Evolutionary conservation across 2,113 vertebrate species (phyloP).

Genomic region (Petromus typicus): DNA sequence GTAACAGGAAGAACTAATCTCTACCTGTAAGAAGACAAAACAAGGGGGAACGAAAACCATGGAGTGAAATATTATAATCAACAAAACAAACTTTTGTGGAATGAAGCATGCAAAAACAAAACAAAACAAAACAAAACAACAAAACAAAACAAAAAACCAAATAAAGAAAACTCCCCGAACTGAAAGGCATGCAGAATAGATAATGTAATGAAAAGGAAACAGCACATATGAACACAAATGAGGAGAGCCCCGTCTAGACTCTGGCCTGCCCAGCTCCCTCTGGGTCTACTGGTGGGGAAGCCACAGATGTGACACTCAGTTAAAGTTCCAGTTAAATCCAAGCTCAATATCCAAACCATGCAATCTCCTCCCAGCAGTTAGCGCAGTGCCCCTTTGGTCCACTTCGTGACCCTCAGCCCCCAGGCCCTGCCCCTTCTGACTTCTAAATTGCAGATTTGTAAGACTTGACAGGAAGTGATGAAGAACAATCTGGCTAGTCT

Average conservation of each 20-base stretch:
- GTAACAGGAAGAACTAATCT: constrained; percentile 82
- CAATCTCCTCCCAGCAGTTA: constrained; percentile 82
- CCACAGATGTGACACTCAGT: constrained; percentile 98
- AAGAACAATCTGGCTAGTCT: constrained; percentile 55
- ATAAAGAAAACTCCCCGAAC: constrained; percentile 74
- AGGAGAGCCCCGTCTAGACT: constrained; percentile 81
- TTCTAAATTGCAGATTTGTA: constrained; percentile 26
- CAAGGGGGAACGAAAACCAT: constrained; percentile 78
- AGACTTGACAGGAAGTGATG: constrained; percentile 56
- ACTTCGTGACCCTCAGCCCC: background rate
- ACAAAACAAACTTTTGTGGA: constrained; percentile 83
- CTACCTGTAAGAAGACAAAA: constrained; percentile 85
- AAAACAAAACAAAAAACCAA: constrained; percentile 82
- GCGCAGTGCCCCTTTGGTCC: constrained; percentile 38
- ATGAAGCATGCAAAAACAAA: constrained; percentile 84
- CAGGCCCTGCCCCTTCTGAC: background rate
- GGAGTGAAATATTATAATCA: constrained; percentile 76
- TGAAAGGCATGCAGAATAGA: constrained; percentile 83
- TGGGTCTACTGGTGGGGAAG: constrained; percentile 84
- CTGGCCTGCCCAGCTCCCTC: constrained; percentile 85
- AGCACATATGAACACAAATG: constrained; percentile 78
- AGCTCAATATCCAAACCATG: constrained; percentile 88
- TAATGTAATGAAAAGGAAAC: constrained; percentile 66
- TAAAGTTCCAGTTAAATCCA: constrained; percentile 91
- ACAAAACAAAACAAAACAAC: constrained; percentile 22